Percentiles rank a stretch among this genome's conserved stretches.
These are phyloP conservation scores for Heliconius congener DNA, from an alignment of 1,140 invertebrate genomes.

Conservation along the genomic window DNA sequence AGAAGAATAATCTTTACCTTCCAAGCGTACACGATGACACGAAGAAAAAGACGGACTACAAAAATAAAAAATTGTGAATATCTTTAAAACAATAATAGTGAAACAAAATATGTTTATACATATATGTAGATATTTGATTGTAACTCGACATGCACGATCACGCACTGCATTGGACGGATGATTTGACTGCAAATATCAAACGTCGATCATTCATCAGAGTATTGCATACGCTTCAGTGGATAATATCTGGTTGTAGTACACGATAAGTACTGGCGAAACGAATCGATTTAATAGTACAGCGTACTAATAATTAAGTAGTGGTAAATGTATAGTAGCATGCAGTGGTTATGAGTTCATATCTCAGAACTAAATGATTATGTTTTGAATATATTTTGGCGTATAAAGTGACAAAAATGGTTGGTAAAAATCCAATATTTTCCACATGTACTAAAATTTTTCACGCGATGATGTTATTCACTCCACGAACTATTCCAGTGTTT, in stretches of 20 bases:
- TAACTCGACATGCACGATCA: slow-evolving; percentile 10
- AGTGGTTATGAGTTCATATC: not conserved
- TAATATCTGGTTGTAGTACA: slow-evolving; percentile 10
- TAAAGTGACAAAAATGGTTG: too few relatives aligned
- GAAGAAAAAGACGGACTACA: too few relatives aligned
- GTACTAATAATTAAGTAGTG: not conserved
- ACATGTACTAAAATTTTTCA: too few relatives aligned
- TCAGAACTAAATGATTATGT: too few relatives aligned
- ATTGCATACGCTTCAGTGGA: not conserved
- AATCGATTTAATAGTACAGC: not conserved
- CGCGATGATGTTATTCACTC: too few relatives aligned
- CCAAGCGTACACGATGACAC: too few relatives aligned
- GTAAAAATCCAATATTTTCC: too few relatives aligned
- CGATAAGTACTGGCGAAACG: not conserved
- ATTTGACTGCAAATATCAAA: slow-evolving; percentile 11
- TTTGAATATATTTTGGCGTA: too few relatives aligned
- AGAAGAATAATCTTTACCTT: too few relatives aligned
- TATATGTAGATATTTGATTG: not conserved
- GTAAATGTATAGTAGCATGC: not conserved
- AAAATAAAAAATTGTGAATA: not conserved
- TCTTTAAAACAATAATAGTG: not conserved
- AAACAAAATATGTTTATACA: not conserved
- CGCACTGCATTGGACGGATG: slow-evolving; percentile 9
- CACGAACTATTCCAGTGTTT: too few relatives aligned
- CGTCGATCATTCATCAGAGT: slow-evolving; percentile 2